These are phyloP conservation scores for Kryphioiulus occultus DNA, from an alignment of 2,888 invertebrate species.

Conservation along the genomic window DNA sequence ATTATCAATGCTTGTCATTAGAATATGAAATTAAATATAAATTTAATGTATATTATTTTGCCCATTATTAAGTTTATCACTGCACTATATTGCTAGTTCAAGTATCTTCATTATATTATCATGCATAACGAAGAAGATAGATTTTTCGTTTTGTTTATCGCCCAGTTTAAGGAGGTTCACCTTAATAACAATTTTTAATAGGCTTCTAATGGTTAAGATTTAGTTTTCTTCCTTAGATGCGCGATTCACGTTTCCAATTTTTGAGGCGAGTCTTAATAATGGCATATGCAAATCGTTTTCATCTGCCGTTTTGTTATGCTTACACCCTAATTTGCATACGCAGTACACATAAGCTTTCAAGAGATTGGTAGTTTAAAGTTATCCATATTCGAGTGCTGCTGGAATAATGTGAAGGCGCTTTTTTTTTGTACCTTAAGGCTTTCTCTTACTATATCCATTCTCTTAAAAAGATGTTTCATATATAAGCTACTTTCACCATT, in stretches of 20 bases:
- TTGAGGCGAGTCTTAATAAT: conserved; percentile 25
- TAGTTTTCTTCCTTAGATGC: not conserved
- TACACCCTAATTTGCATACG: not conserved
- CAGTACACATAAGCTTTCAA: not conserved
- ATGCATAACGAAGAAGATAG: not conserved
- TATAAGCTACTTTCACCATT: not conserved
- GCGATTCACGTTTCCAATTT: not conserved
- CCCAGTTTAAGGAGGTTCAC: not conserved
- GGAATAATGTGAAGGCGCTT: not conserved
- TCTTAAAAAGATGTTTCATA: not conserved
- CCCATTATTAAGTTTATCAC: too few relatives aligned
- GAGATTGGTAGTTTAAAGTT: conserved; percentile 9
- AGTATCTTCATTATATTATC: not conserved
- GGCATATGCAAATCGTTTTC: conserved; percentile 11
- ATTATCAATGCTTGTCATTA: too few relatives aligned
- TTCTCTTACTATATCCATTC: not conserved
- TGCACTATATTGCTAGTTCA: too few relatives aligned
- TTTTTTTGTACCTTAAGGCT: conserved; percentile 3
- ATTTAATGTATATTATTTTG: too few relatives aligned
- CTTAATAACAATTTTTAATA: not conserved
- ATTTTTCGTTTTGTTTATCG: not conserved
- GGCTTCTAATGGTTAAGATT: not conserved
- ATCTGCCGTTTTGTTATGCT: not conserved
- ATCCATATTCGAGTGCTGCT: not conserved
- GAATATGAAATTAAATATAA: too few relatives aligned